Base-by-base conservation (phyloP, 2,888 invertebrate genomes). In the Lathronympha strigana region DNA sequence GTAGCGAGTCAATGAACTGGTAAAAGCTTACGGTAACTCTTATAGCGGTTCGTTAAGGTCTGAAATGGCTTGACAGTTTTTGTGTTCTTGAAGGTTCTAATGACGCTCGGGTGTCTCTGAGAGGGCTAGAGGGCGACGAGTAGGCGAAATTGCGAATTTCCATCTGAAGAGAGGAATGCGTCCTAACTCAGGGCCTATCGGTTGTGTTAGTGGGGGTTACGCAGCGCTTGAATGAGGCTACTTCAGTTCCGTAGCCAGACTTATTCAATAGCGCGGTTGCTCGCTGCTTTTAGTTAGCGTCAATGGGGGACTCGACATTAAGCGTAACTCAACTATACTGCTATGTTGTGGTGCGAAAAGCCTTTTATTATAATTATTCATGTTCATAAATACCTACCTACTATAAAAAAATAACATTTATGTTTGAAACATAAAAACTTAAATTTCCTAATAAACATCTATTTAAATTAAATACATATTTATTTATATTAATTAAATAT, bases 61-160 rank as follows among this genome's bases (percentile, higher is more conserved):
- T 23, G 8, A 49, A 47, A 49, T 33, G 1, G 60, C 38, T 13
- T 36, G 45, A 25, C 25, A n/a, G 31, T 47, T 33, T 15, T 23
- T 25, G 45, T 33, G 58, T 38, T 54, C 36, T 49, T 54, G 54
- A 54, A 61, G 47, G 54, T 47, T 51, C 66, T 66, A 66, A 66
- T 66, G 66, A 66, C 31, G 60, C 66, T 61, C 54, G 66, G 60
- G 60, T 66, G 60, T 61, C 57, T 47, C 51, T 49, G 49, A 66
- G 66, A 49, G 64, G 53, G 38, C 61, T 61, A 15, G 66, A 60
- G 54, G 47, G 58, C 25, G 64, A 40, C 53, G 53, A 54, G 66
- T 31, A 40, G 47, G 66, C 28, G 38, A 60, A 60, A 61, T 66
- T 61, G 66, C 66, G 66, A 61, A 61, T 60, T 66, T 66, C 54